Percentiles rank a stretch among this genome's conserved stretches.
These are phyloP conservation scores for Oreochromis grahami DNA, from an alignment of 2,797 vertebrate species.

Conservation along the genomic window DNA sequence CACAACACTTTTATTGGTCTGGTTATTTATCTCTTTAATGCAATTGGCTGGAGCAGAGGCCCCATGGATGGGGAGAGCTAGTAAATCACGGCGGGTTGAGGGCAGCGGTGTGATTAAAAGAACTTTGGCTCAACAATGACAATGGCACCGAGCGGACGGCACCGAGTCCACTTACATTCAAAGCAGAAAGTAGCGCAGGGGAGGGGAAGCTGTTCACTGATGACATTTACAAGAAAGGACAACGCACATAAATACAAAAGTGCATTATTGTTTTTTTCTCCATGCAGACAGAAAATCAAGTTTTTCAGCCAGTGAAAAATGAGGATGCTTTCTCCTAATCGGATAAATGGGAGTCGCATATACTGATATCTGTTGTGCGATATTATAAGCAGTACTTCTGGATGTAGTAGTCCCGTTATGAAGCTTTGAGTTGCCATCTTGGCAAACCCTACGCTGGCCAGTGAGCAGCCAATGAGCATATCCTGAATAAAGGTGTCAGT, in stretches of 20 bases:
- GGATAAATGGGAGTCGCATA: background rate
- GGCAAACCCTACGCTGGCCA: background rate
- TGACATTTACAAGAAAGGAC: background rate
- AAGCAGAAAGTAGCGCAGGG: constrained; percentile 6
- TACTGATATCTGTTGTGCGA: background rate
- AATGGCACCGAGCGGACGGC: constrained; percentile 37
- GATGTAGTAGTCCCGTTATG: background rate
- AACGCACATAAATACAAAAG: background rate
- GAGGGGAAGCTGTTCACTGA: background rate
- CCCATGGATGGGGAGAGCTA: constrained; percentile 47
- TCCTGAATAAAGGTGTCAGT: background rate
- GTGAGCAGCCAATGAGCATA: background rate
- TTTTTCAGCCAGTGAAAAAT: background rate
- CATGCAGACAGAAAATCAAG: background rate
- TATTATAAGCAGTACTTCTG: background rate
- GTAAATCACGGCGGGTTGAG: constrained; percentile 60
- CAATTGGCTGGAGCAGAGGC: constrained; percentile 71
- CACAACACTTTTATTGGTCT: constrained; percentile 68
- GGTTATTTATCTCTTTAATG: constrained; percentile 78
- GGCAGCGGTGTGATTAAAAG: constrained; percentile 59
- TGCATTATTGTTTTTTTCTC: background rate
- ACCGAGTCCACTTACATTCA: constrained; percentile 31
- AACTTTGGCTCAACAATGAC: constrained; percentile 65
- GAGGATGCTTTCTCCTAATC: background rate
- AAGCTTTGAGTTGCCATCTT: background rate